Base-by-base conservation (phyloP, 2,888 invertebrate species). In the Furcula furcula region DNA sequence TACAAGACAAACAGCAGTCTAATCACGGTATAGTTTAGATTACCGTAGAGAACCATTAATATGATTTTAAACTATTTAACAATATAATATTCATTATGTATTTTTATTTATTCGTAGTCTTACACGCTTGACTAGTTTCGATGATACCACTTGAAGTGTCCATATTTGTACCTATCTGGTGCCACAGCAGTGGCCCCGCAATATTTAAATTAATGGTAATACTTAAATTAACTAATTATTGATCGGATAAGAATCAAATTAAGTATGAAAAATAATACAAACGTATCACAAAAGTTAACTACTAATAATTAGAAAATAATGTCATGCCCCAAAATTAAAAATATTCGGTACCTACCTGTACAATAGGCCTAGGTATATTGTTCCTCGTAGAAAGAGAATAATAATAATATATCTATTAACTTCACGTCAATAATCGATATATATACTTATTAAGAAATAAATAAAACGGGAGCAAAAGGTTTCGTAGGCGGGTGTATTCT, bases 351-450 rank as follows among this genome's bases (percentile, higher is more conserved):
- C 66, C 56, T 74, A 65, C 69, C 67, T 71, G 70, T 68, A 62
- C 54, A 56, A 78, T 79, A 79, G 79, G 79, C 79, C 79, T 76
- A 79, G 79, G 79, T 78, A 79, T 76, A 70, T 56, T 53, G 68
- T 74, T 69, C 70, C 74, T 70, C 74, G 31, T 34, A 61, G 64
- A 64, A 78, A 67, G 72, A 74, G 65, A 74, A 68, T 55, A 42
- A 33, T 28, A 14, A 14, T 10, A 26, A 14, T 22, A 25, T 13
- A 21, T 18, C 10, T 26, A 7, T 14, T 26, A 20, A 20, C 20
- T 20, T 3, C 6, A 4, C 6, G 16, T 16, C 3, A 4, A 16
- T 16, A 4, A 6, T 6, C 16, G 6, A 43, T 38, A 40, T 35
- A 33, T 38, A 40, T 35, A 26, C 29, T 16, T 23, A 34, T 18